Evolutionary conservation across 1,140 invertebrate genomes (phyloP), one percentile per base, ranked within the genome.

Genomic region (Euwallacea similis): DNA sequence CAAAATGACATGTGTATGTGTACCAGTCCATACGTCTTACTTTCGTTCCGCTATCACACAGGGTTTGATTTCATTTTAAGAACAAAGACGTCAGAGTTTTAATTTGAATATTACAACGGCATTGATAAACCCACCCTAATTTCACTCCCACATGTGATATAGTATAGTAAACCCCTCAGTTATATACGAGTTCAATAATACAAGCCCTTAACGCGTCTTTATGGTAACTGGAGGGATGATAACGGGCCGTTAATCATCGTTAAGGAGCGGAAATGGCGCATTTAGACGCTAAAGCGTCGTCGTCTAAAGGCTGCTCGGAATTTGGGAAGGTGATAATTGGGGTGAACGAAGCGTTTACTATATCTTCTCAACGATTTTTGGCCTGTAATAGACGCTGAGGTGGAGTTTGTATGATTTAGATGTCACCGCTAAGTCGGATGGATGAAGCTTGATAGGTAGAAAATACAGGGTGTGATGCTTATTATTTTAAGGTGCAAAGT

Each of bases 1-100:
- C 67, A 61, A 61, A 62, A 61, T 69, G 67, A 69, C 67, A 69
- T 69, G 67, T 69, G 60, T 69, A 69, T 69, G 59, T 69, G 60
- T 62, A 44, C 53, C 2, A 7, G 33, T 7, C n/a, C 33, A 66
- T 66, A 66, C 54, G 15, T 66, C 65, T 66, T 66, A 58, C 58
- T 66, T 65, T 33, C 21, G 21, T 33, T 33, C 4, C 21, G 4
- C 21, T 33, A 33, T 61, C 21, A 33, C 16, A n/a, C 10, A 50
- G 47, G 47, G 47, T 13, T 50, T 33, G 21, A 33, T 33, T 33
- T 4, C 21, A 33, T 33, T 33, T 33, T 33, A 33, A 33, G 21
- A 33, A 33, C 21, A 33, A 33, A 33, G 21, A 33, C 21, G 21
- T 33, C 4, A 33, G 21, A 33, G 21, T 33, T 33, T 33, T 33